These are phyloP conservation scores for Leptestheria dahalacensis DNA, from an alignment of 1,140 invertebrate genomes.

Conservation along the genomic window DNA sequence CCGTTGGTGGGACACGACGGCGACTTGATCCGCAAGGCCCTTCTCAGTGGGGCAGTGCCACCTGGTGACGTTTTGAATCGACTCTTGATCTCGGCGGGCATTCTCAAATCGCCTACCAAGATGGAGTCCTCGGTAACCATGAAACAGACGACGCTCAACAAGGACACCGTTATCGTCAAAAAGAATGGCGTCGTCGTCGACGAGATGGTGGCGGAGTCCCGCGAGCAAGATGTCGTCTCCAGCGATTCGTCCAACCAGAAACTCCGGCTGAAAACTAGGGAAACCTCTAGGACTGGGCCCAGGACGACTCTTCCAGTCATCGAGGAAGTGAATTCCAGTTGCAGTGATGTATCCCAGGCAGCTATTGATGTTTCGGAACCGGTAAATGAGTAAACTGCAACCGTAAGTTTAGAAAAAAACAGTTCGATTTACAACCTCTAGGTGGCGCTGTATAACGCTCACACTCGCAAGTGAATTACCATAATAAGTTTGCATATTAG, in stretches of 20 bases:
- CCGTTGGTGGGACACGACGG: slow-evolving; percentile 51
- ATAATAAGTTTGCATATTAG: no score
- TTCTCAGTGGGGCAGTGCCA: slow-evolving; percentile 46
- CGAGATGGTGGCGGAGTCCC: slow-evolving; percentile 51
- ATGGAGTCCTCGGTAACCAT: slow-evolving; percentile 55
- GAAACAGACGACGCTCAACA: slow-evolving; percentile 52
- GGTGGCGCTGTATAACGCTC: not conserved
- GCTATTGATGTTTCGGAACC: no score
- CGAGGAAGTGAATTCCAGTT: not conserved
- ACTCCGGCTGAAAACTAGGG: not conserved
- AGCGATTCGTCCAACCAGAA: slow-evolving; percentile 20
- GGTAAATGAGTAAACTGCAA: no score
- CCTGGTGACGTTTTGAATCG: slow-evolving; percentile 55
- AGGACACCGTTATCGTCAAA: slow-evolving; percentile 45
- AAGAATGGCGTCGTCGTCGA: slow-evolving; percentile 50
- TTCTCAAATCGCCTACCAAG: slow-evolving; percentile 49
- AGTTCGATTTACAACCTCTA: not conserved
- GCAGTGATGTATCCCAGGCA: not conserved
- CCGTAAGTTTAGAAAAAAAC: no score
- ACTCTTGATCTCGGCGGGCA: slow-evolving; percentile 47
- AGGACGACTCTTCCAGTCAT: not conserved
- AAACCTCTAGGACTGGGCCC: not conserved
- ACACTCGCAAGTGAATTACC: not conserved
- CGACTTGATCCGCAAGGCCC: slow-evolving; percentile 47
- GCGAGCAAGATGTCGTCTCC: slow-evolving; percentile 31